Conservation (phyloP, 2,797 vertebrate genomes). For the Hemitrygon akajei region DNA sequence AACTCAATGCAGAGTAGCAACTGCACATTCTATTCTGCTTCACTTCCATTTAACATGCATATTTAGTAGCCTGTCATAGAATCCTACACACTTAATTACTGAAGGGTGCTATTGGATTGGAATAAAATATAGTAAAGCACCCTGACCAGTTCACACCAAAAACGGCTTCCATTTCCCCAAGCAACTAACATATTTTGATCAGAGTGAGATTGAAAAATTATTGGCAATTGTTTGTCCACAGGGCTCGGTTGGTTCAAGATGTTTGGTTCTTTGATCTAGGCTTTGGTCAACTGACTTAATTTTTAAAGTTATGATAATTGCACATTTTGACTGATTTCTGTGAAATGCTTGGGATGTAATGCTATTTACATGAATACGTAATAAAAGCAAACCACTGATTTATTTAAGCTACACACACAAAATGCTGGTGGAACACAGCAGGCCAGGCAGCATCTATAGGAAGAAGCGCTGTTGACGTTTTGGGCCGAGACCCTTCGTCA, state of each 20-base stretch:
- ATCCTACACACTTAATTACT: neutral
- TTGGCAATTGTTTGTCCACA: neutral
- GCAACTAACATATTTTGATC: neutral
- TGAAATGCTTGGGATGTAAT: neutral
- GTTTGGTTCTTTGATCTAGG: neutral
- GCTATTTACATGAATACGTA: neutral
- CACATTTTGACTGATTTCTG: neutral
- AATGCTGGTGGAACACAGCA: no score
- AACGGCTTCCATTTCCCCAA: neutral
- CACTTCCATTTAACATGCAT: neutral
- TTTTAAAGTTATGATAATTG: neutral
- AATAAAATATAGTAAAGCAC: neutral
- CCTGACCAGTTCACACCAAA: neutral
- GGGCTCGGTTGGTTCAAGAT: neutral
- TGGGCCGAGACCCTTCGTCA: no score
- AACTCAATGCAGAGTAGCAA: no score
- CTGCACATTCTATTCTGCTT: no score
- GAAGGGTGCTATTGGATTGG: neutral
- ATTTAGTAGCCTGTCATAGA: neutral
- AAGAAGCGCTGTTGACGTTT: no score
- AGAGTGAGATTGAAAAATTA: neutral
- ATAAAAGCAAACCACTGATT: neutral
- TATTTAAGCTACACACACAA: no score
- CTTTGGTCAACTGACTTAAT: neutral
- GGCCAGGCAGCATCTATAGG: no score